Conservation (phyloP, 2,113 vertebrate genomes). For the Poecile atricapillus region DNA sequence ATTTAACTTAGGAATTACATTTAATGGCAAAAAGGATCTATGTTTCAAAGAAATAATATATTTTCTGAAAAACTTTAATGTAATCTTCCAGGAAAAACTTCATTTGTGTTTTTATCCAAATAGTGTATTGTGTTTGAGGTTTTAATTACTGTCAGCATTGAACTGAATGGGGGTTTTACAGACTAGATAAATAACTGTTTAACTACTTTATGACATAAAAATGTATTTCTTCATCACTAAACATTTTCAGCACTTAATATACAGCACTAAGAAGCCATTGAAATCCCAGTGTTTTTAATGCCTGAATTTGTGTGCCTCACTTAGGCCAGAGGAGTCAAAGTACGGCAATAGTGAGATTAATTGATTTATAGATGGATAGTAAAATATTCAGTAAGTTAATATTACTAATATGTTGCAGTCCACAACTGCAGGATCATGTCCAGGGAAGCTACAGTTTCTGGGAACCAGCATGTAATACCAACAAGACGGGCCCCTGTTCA, state of each 20-base stretch:
- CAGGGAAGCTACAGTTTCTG: too few relatives aligned
- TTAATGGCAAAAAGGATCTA: not conserved
- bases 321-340: not conserved
- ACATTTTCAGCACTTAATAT: not conserved
- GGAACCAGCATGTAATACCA: too few relatives aligned
- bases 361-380: not conserved
- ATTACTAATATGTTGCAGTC: not conserved
- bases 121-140: not conserved
- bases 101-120: not conserved
- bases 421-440: too few relatives aligned
- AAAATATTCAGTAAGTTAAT: not conserved
- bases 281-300: not conserved
- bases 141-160: not conserved
- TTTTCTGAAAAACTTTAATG: not conserved
- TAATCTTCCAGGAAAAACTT: not conserved
- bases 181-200: not conserved
- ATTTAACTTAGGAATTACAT: not conserved
- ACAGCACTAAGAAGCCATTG: not conserved
- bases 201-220: not conserved
- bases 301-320: not conserved
- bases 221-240: not conserved
- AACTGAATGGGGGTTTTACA: not conserved
- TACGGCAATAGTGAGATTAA: not conserved
- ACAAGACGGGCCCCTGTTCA: too few relatives aligned
- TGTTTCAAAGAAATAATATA: not conserved